These are phyloP conservation scores for Mechanitis messenoides DNA, from an alignment of 2,888 invertebrate genomes.

Conservation along the genomic window DNA sequence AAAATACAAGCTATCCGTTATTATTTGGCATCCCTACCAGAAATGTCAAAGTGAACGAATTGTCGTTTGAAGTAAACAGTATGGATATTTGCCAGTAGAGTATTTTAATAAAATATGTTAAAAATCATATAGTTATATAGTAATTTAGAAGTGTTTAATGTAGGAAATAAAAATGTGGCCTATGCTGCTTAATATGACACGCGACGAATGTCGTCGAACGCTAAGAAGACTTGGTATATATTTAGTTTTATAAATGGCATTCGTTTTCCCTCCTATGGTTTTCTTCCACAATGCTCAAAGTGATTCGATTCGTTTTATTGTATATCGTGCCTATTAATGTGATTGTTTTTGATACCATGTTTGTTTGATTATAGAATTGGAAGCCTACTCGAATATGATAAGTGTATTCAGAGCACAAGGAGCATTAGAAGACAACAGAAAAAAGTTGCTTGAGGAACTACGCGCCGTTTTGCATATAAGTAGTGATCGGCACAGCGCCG, in stretches of 20 bases:
- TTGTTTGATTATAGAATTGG: conserved; percentile 83
- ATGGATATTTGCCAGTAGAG: conserved; percentile 75
- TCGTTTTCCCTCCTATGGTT: conserved; percentile 74
- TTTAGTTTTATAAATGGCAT: conserved; percentile 70
- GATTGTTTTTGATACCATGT: conserved; percentile 34
- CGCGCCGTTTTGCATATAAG: conserved; percentile 90
- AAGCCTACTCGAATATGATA: conserved; percentile 93
- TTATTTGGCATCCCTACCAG: conserved; percentile 43
- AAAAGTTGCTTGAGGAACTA: conserved; percentile 88
- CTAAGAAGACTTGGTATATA: conserved; percentile 89
- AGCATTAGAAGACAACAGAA: conserved; percentile 88
- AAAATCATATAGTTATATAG: conserved; percentile 58
- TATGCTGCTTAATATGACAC: conserved; percentile 86
- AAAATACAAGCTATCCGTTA: conserved; percentile 50
- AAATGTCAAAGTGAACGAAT: conserved; percentile 75
- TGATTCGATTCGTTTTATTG: conserved; percentile 39
- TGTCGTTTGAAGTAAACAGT: conserved; percentile 78
- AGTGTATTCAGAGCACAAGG: conserved; percentile 96
- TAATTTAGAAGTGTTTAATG: conserved; percentile 50
- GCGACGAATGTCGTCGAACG: conserved; percentile 92
- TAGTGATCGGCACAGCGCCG: conserved; percentile 93
- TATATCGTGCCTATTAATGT: conserved; percentile 29
- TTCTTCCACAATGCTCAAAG: conserved; percentile 50
- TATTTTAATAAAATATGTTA: conserved; percentile 67
- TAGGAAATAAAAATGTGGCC: conserved; percentile 77